Base-by-base conservation (phyloP, 2,888 invertebrate species). In the Dryobotodes eremita region DNA sequence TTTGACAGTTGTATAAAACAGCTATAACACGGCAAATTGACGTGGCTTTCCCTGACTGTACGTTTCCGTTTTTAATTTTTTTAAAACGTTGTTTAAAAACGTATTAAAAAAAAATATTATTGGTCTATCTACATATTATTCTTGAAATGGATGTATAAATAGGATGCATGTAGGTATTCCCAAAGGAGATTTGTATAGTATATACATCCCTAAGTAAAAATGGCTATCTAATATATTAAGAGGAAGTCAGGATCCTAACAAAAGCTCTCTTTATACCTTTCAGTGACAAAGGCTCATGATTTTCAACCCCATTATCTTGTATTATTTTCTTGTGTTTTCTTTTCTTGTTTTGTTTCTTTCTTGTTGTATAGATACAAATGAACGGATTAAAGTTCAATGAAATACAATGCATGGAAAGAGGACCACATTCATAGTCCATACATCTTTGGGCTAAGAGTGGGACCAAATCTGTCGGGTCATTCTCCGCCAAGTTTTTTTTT, bases 221-320 rank as follows among this genome's bases (percentile, higher is more conserved):
- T 42, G 42, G 42, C 46, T 46, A 26, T 65, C 42, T 20, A 65
- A 26, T 46, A 23, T 23, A 26, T 11, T 26, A 42, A 4, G 13
- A 36, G 5, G 20, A 36, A 36, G 48, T 23, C 26, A 26, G 23
- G 17, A 53, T 26, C 0, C 1, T 53, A 55, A 55, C 74, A 74
- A 74, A 42, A 74, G 42, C 23, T 55, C 23, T 20, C 42, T 5
- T n/a, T 23, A 15, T 46, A 17, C 69, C 65, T 71, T 71, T 74
- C 23, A 17, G 31, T 48, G 4, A 72, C 23, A 55, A 74, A 26
- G 10, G 36, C 26, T 42, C 26, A 17, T 74, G 42, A 46, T 74
- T 31, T 11, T 55, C 11, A 23, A 74, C 1, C 20, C 15, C 26
- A 55, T 31, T 74, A 46, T 31, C 50, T 31, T 26, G 23, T 23